Base-by-base conservation (phyloP, 2,888 invertebrate genomes). In the Crocallis elinguaria region DNA sequence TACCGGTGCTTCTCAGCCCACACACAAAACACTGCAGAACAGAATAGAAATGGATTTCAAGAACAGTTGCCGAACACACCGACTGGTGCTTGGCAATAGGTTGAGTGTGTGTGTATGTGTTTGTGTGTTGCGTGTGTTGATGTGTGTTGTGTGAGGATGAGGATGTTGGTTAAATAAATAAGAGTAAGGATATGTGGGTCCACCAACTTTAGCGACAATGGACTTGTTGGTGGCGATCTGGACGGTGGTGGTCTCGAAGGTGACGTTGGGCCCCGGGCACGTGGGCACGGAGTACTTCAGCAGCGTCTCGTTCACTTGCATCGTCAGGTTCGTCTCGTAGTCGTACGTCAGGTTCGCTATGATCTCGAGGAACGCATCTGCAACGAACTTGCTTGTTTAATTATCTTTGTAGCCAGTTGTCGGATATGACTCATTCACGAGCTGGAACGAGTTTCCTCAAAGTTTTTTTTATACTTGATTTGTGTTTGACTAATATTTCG, bases 1-100 rank as follows among this genome's bases (percentile, higher is more conserved):
- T 74, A 0, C 72, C 75, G 0, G 23, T 5, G 0, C 57, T 59
- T 0, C 66, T 66, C 19, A 86, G 57, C 0, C 87, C 87, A 45
- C 86, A 87, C 0, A 87, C 84, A 60, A 77, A 87, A 46, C 87
- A 87, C 86, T 86, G 55, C 4, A 19, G 13, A 17, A 9, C 21
- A n/a, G 16, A 4, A 3, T n/a, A n/a, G n/a, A n/a, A n/a, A n/a
- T n/a, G n/a, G n/a, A n/a, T n/a, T n/a, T n/a, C n/a, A n/a, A n/a
- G n/a, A n/a, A n/a, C n/a, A n/a, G n/a, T n/a, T n/a, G n/a, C n/a
- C n/a, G n/a, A n/a, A n/a, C n/a, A n/a, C n/a, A n/a, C n/a, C n/a
- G n/a, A n/a, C n/a, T n/a, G n/a, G n/a, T n/a, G n/a, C n/a, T n/a
- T n/a, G n/a, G n/a, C n/a, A n/a, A n/a, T n/a, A n/a, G n/a, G n/a